Percentiles rank a stretch among this genome's conserved stretches.
Evolutionary conservation across 2,797 vertebrate genomes (phyloP).

Genomic region (Rachycentron canadum): DNA sequence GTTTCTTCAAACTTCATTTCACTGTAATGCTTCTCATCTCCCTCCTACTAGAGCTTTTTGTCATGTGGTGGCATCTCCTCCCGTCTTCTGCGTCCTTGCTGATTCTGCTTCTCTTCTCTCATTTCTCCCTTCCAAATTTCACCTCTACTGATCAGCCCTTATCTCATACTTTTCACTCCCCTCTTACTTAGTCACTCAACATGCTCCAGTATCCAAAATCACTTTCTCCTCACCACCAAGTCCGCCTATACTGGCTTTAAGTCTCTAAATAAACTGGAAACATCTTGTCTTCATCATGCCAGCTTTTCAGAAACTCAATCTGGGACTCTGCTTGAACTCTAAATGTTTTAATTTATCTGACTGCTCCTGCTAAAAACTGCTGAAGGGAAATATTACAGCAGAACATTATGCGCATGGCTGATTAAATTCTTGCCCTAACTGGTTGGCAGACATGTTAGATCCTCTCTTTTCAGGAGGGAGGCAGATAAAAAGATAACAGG

Average conservation of each 20-base stretch:
- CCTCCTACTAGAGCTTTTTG: conserved; percentile 4
- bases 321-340: not conserved
- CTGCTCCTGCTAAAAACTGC: conserved; percentile 19
- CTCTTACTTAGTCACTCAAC: not conserved
- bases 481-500: not conserved
- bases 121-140: not conserved
- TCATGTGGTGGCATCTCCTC: not conserved
- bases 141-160: conserved; percentile 7
- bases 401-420: conserved; percentile 36
- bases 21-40: conserved; percentile 43
- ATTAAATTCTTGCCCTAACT: conserved; percentile 11
- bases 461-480: conserved; percentile 2
- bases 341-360: conserved; percentile 12
- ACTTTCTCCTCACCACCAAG: not conserved
- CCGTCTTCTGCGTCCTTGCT: not conserved
- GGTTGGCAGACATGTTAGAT: conserved; percentile 18
- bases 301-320: conserved; percentile 24
- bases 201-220: not conserved
- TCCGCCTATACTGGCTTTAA: not conserved
- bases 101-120: not conserved
- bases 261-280: conserved; percentile 1
- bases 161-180: not conserved
- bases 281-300: not conserved
- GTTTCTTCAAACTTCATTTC: conserved; percentile 22
- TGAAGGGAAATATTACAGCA: conserved; percentile 31